Evolutionary conservation across 2,113 vertebrate species (phyloP), one percentile per base, ranked within the genome.

Genomic region (Petrocephalus zakoni): DNA sequence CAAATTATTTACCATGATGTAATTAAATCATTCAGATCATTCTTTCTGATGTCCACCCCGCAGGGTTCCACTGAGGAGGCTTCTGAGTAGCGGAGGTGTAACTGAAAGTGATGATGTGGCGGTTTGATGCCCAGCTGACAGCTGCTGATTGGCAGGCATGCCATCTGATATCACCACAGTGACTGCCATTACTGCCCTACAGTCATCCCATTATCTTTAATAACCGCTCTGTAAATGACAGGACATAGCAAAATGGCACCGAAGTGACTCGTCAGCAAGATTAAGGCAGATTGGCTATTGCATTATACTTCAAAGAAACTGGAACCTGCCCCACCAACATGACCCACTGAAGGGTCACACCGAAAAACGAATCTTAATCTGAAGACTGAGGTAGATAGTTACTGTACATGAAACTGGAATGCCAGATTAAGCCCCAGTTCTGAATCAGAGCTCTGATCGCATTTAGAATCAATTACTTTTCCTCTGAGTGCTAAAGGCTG

Each of bases 361-460:
- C 78, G 19, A 22, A 0, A 82, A 19, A 11, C 19, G 17, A 82
- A 46, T 47, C 13, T 0, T 46, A 47, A 82, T 0, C 78, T 37
- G 78, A 42, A 37, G 61, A 10, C n/a, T 25, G n/a, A 64, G 58
- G 8, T 9, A 61, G 56, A 61, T 6, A 9, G 21, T 61, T 61
- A n/a, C 58, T 61, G 22, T n/a, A n/a, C 7, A 8, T 25, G 17
- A 64, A 25, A 64, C 2, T n/a, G 0, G 61, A 64, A n/a, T 64
- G n/a, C 9, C 22, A 89, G 86, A 84, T 81, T 84, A 55, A 88
- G n/a, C 13, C 58, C 37, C 17, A 34, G 82, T 89, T 47, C 53
- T 85, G 8, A 47, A 11, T 68, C 56, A 13, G n/a, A 25, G 47
- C 22, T n/a, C 64, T 83, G 34, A 81, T 34, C n/a, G n/a, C 25